Evolutionary conservation across 2,888 invertebrate genomes (phyloP).

Genomic region (Boloria selene): DNA sequence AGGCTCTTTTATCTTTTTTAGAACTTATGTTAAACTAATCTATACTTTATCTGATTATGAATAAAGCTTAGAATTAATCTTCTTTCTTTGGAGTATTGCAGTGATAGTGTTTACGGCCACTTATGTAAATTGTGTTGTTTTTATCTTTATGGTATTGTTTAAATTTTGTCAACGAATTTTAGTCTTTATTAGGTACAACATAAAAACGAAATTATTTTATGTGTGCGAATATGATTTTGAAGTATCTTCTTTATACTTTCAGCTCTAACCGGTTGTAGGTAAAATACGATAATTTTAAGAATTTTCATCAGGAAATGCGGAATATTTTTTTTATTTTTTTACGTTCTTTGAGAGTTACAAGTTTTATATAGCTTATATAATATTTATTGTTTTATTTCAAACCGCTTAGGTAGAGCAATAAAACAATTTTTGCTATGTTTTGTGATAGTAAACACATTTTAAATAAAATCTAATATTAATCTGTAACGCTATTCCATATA

Average conservation of each 20-base stretch:
- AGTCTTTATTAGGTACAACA: conserved; percentile 1
- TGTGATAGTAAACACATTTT: no score
- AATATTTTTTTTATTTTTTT: no score
- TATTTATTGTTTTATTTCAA: no score
- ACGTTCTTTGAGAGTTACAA: no score
- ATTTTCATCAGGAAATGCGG: no score
- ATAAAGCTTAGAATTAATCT: conserved; percentile 13
- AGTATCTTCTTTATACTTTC: neutral
- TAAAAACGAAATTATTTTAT: neutral
- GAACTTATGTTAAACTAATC: conserved; percentile 14
- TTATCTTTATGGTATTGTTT: conserved; percentile 33
- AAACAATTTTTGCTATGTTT: no score
- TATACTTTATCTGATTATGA: neutral
- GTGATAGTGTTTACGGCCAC: conserved; percentile 36
- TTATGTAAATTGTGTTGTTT: conserved; percentile 52
- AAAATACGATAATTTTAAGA: neutral
- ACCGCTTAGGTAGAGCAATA: no score
- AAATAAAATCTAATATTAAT: no score
- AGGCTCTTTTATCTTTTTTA: no score
- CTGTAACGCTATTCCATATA: no score
- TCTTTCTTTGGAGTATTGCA: neutral
- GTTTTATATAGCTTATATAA: no score
- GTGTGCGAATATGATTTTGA: neutral
- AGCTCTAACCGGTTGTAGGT: neutral
- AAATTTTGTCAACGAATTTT: neutral